phyloP scores from a whole-genome alignment of 2,888 invertebrate genomes.

The Pteria penguin region DNA sequence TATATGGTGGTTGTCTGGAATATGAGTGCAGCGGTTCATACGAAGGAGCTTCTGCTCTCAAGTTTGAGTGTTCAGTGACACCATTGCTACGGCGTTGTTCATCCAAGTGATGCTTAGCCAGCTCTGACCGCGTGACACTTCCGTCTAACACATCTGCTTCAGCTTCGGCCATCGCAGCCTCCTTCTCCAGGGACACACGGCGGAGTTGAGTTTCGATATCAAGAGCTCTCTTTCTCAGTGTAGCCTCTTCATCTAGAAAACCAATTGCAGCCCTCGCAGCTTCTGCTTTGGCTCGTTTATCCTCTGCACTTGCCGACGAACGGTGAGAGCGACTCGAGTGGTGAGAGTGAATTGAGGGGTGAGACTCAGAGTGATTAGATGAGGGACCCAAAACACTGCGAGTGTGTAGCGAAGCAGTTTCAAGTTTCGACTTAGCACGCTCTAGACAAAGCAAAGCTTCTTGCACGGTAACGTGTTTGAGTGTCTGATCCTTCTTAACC shows the following conservation, averaged over 20 bases:
- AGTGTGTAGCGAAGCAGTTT: not conserved
- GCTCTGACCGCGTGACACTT: not conserved
- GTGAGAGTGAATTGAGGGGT: too few species aligned
- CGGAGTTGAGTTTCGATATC: not conserved
- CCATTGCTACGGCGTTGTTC: not conserved
- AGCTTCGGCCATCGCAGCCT: not conserved
- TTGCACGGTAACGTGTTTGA: not conserved
- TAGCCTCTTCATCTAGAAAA: not conserved
- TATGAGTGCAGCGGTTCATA: not conserved
- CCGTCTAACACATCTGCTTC: not conserved
- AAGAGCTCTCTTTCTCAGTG: not conserved
- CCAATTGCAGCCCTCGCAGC: not conserved
- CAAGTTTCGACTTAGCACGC: not conserved
- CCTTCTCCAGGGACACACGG: not conserved
- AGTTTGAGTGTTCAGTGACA: not conserved
- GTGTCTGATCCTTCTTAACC: not conserved
- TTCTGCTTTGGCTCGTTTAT: not conserved
- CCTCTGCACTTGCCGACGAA: not conserved
- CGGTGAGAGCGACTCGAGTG: not conserved
- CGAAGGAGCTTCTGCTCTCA: not conserved
- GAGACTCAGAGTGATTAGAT: too few species aligned
- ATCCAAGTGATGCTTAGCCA: not conserved
- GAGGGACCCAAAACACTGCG: not conserved
- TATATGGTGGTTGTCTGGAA: not conserved
- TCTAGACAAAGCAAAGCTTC: not conserved